Evolutionary conservation across 2,888 invertebrate genomes (phyloP).

Genomic region (Agrotis exclamationis): DNA sequence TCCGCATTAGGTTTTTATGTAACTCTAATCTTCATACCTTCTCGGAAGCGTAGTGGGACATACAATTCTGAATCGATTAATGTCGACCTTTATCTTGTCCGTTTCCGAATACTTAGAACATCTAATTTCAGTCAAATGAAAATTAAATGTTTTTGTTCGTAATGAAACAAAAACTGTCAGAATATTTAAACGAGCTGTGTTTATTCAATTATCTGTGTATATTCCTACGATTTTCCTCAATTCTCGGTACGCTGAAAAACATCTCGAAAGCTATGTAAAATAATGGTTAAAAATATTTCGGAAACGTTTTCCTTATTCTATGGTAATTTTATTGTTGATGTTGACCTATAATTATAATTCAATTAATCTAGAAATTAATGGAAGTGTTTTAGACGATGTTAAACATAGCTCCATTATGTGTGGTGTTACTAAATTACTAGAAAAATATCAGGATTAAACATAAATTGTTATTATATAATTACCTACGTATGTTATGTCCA

Average conservation of each 20-base stretch:
- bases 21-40: slow-evolving; percentile 74
- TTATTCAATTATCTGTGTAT: slow-evolving; percentile 27
- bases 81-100: slow-evolving; percentile 64
- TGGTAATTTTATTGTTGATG: slow-evolving; percentile 24
- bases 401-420: slow-evolving; percentile 9
- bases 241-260: slow-evolving; percentile 51
- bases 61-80: slow-evolving; percentile 75
- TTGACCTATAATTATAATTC: slow-evolving; percentile 23
- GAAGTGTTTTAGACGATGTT: slow-evolving; percentile 16
- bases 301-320: slow-evolving; percentile 51
- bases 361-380: slow-evolving; percentile 11
- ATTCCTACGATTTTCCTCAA: slow-evolving; percentile 53
- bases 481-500: slow-evolving; percentile 12
- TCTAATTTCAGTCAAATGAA: slow-evolving; percentile 48
- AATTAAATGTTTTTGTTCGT: slow-evolving; percentile 53
- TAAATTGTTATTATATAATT: not conserved
- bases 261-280: slow-evolving; percentile 29
- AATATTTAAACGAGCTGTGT: slow-evolving; percentile 44
- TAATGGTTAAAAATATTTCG: slow-evolving; percentile 29
- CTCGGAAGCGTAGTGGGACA: slow-evolving; percentile 69
- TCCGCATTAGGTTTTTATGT: slow-evolving; percentile 72
- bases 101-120: slow-evolving; percentile 67
- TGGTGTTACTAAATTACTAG: slow-evolving; percentile 5
- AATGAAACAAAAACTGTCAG: slow-evolving; percentile 49
- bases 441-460: not conserved